Evolutionary conservation across 1,140 invertebrate species (phyloP), one percentile per base, ranked within the genome.

Genomic region (Steinernema feltiae): DNA sequence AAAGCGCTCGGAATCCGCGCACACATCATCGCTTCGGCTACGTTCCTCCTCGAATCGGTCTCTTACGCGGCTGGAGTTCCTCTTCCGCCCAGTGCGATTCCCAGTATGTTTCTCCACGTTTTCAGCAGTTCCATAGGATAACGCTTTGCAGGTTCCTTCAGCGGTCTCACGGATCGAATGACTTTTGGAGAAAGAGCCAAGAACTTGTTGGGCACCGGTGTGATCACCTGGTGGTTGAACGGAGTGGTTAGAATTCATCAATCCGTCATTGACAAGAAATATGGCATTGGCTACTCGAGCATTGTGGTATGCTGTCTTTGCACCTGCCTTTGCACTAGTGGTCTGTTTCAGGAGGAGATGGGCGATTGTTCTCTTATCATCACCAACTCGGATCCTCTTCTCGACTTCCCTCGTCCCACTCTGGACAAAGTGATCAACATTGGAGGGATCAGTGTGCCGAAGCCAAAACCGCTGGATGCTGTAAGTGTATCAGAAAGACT

Each of bases 381-480:
- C 30, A 63, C 72, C 1, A 79, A 79, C 30, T 74, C 78, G 21
- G 78, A 79, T 71, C 78, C 78, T 1, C 69, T 79, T 17, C 41
- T 79, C 1, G 78, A 79, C 48, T 79, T 79, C 29, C 76, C 78
- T 12, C 31, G 73, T 24, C 69, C 76, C 17, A 69, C 41, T 21
- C 53, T 72, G 17, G 75, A 71, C n/a, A 79, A 76, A 30, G 48
- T 79, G 1, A 48, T 79, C n/a, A 76, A 79, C 41, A 71, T 79
- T 18, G 78, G 78, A n/a, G 78, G 78, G 18, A 72, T 79, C 32
- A 71, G 71, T 24, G 72, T 78, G 1, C 32, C 32, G 17, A 32
- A 46, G 17, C 32, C 35, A 2, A 74, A 79, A 21, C 71, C 71
- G 32, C n/a, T 78, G 17, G 69, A 71, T 31, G 41, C 74, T 21